These are phyloP conservation scores for Apodemus sylvaticus DNA, from an alignment of 2,113 vertebrate genomes.

Conservation along the genomic window DNA sequence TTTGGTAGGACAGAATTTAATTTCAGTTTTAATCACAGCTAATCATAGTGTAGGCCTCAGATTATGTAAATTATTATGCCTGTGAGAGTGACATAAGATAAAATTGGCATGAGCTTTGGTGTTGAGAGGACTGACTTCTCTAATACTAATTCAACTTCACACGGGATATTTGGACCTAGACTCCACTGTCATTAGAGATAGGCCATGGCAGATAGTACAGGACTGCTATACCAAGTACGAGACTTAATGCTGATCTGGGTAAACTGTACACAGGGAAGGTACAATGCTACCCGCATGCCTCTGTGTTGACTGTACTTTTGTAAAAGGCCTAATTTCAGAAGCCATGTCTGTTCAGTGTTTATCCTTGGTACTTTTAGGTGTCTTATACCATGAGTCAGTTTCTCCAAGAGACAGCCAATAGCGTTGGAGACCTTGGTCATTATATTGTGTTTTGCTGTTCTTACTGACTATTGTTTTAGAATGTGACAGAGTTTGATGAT, in stretches of 20 bases:
- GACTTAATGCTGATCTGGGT: background rate
- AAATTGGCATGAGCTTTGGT: no score
- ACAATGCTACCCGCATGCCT: background rate
- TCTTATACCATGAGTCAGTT: background rate
- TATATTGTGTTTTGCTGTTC: background rate
- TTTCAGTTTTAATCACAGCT: background rate
- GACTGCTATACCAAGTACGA: background rate
- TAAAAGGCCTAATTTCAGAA: background rate
- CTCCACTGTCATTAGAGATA: no score
- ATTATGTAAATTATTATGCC: background rate
- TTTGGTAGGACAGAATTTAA: background rate
- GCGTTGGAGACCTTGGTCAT: accelerated
- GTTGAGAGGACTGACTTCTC: background rate
- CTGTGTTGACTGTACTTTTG: background rate
- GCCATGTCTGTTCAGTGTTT: accelerated
- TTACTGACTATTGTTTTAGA: background rate
- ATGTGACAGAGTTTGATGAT: background rate
- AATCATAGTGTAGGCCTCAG: background rate
- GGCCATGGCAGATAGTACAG: background rate
- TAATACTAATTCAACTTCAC: background rate
- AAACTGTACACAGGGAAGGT: accelerated
- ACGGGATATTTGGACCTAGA: background rate
- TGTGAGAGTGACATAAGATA: background rate
- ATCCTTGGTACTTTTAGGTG: background rate
- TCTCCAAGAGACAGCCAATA: background rate